Conservation (phyloP, 2,113 vertebrate species). For the Mirounga angustirostris region DNA sequence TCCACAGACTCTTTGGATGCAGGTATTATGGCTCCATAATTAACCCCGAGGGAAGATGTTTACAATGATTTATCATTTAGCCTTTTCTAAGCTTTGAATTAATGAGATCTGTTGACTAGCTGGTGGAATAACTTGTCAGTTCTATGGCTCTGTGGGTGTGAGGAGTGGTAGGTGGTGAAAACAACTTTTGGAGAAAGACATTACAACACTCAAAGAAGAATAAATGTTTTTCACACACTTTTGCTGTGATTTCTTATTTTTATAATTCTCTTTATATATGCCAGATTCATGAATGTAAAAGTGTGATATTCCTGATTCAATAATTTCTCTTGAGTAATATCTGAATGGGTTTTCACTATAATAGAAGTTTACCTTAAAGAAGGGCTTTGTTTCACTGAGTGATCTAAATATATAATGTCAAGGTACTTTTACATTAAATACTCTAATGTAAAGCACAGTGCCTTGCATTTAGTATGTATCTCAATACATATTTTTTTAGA, state of each 20-base stretch:
- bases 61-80: conserved; percentile 23
- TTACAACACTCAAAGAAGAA: neutral
- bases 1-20: neutral
- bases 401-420: neutral
- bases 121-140: neutral
- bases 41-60: conserved; percentile 25
- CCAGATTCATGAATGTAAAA: neutral
- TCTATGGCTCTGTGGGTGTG: neutral
- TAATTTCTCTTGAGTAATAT: conserved; percentile 11
- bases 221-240: neutral
- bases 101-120: neutral
- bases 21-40: conserved; percentile 42
- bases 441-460: neutral
- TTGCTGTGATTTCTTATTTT: neutral
- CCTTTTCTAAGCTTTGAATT: conserved; percentile 10
- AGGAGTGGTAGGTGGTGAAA: neutral
- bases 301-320: neutral
- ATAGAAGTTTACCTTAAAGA: conserved; percentile 3
- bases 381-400: neutral
- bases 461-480: neutral
- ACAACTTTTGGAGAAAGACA: conserved; percentile 4
- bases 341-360: conserved; percentile 35
- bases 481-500: neutral
- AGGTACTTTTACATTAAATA: neutral
- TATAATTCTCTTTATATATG: neutral